Base-by-base conservation (phyloP, 2,797 vertebrate species). In the Pelodytes ibericus region DNA sequence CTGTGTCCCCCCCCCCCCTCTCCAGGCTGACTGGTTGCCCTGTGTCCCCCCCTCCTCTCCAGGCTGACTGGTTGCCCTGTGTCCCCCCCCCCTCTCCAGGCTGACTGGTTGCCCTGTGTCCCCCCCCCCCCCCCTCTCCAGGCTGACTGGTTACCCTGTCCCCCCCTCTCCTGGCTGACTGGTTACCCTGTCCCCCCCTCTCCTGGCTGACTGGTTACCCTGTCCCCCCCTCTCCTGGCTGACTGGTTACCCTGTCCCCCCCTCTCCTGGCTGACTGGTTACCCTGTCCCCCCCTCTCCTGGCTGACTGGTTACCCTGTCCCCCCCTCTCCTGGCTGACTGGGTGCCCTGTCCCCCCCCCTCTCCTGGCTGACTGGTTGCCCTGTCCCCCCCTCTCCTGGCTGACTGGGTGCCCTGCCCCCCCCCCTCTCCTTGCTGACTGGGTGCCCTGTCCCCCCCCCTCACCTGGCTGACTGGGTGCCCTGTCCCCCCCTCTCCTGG, bases 381-480 rank as follows among this genome's bases (percentile, higher is more conserved):
- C 41, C 41, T 44, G 41, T 44, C 41, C 41, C 41, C 41, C 41
- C 13, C 41, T 44, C 2, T 3, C 41, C 41, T n/a, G n/a, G n/a
- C 41, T 7, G 30, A 1, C n/a, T 51, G 18, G 41, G 41, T 16
- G n/a, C 13, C 41, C 41, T 2, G 7, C 18, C 7, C 13, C 41
- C 15, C 41, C 41, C 9, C 7, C 15, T 16, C 2, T 3, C 30
- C 20, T n/a, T n/a, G n/a, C 10, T n/a, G 33, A 3, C 36, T 41
- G 63, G 64, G 65, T 4, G 27, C 1, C 26, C 56, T 51, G 18
- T 26, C 39, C 24, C 31, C 31, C n/a, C 18, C 4, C n/a, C 25
- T 10, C 20, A 30, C 58, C 22, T 47, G 27, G 59, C 51, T 66
- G 63, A n/a, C n/a, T n/a, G 24, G 72, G 63, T 16, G 1, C 41